Evolutionary conservation across 2,113 vertebrate species (phyloP).

Genomic region (Arizona elegans): DNA sequence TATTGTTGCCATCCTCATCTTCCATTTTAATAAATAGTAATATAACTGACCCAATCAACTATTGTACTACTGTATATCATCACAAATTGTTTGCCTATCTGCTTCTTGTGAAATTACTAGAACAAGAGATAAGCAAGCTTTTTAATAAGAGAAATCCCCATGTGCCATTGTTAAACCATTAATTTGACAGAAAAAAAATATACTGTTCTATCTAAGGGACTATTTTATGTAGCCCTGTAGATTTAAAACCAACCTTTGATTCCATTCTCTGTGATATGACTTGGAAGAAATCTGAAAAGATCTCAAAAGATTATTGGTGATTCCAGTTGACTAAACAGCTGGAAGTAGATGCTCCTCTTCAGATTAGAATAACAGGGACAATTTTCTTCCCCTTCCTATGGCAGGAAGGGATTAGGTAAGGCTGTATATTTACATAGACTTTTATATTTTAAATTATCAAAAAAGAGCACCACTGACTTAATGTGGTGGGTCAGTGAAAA

Average conservation of each 20-base stretch:
- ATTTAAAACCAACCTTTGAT: not conserved
- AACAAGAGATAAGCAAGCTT: not conserved
- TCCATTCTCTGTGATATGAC: not conserved
- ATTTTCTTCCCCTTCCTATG: not conserved
- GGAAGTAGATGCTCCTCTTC: not conserved
- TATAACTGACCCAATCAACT: not conserved
- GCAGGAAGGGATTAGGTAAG: not conserved
- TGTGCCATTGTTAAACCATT: not conserved
- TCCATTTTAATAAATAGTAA: not conserved
- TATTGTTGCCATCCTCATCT: too few relatives aligned
- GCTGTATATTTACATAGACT: not conserved
- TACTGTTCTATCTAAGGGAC: not conserved
- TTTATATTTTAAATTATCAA: not conserved
- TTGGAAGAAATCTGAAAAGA: not conserved
- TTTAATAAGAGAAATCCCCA: not conserved
- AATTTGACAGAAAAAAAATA: not conserved
- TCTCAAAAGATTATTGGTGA: not conserved
- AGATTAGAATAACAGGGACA: not conserved
- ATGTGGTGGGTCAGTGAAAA: not conserved
- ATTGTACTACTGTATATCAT: not conserved
- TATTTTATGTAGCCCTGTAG: not conserved
- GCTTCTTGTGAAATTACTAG: not conserved
- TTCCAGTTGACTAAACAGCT: not conserved
- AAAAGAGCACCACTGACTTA: not conserved
- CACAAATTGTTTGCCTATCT: not conserved